Base-by-base conservation (phyloP, 2,888 invertebrate genomes). In the Carterocephalus palaemon region DNA sequence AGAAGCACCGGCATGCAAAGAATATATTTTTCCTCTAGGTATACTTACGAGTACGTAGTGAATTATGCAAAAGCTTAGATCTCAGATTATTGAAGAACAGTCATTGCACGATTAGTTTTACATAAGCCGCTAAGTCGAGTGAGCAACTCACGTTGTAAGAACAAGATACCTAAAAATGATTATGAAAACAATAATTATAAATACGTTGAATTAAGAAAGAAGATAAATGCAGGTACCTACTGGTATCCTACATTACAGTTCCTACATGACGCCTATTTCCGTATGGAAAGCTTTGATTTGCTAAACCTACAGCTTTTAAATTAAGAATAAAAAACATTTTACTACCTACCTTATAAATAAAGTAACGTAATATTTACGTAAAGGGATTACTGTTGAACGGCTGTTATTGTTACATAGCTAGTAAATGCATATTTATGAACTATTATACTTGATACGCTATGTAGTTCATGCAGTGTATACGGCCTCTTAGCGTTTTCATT, bases 361-460 rank as follows among this genome's bases (percentile, higher is more conserved):
- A 16, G 16, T 37, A 31, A 38, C 45, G 31, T 45, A 37, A 45
- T 28, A 31, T 45, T 45, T 45, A 45, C 45, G 45, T 45, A 45
- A 45, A 45, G 37, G 37, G 45, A 38, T 45, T 45, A 37, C 43
- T 37, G 31, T 23, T 22, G 28, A 15, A 16, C 16, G 37, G 13
- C 28, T 45, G 34, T 34, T 43, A 36, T 43, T 32, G 42, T 52
- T 52, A 52, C 46, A 46, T 37, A 47, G 47, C 46, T 10, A 38
- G 22, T 40, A 38, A 28, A 47, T 52, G 39, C 49, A 52, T 49
- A 52, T 52, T 49, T 49, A 52, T 52, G 47, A 28, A 26, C n/a
- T n/a, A n/a, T n/a, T 7, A 28, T n/a, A 36, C 29, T 49, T 39
- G 39, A 49, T 49, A 49, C 46, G 41, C 49, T 34, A 24, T 47